phyloP scores from a whole-genome alignment of 2,888 invertebrate species.

The Epinotia brunnichana region DNA sequence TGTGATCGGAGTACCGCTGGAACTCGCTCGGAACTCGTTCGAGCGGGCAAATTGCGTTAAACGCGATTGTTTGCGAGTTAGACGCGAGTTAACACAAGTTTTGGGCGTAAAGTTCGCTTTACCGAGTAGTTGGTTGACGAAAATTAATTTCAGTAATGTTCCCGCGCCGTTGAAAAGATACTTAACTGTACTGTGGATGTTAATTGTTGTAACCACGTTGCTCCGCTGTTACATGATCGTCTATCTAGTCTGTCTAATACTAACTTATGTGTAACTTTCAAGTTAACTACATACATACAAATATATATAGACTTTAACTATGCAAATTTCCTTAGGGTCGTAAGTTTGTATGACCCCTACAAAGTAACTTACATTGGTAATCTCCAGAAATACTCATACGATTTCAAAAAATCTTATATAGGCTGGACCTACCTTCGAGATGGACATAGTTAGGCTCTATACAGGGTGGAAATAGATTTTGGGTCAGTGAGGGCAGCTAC shows the following conservation, averaged over 20 bases:
- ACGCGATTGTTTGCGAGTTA: constrained; percentile 65
- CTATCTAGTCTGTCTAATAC: not conserved
- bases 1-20: constrained; percentile 32
- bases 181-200: constrained; percentile 15
- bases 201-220: not conserved
- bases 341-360: too few relatives aligned
- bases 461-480: too few relatives aligned
- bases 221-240: not conserved
- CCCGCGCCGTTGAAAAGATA: constrained; percentile 20
- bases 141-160: constrained; percentile 44
- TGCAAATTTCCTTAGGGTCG: too few relatives aligned
- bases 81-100: constrained; percentile 58
- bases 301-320: too few relatives aligned
- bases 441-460: too few relatives aligned
- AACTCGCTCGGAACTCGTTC: constrained; percentile 41
- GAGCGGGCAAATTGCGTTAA: constrained; percentile 54
- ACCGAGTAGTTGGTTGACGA: constrained; percentile 40
- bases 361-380: too few relatives aligned
- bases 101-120: constrained; percentile 42
- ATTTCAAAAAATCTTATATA: too few relatives aligned
- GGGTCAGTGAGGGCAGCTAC: too few relatives aligned
- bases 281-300: not conserved
- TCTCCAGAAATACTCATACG: too few relatives aligned
- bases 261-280: not conserved
- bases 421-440: too few relatives aligned